Evolutionary conservation across 2,113 vertebrate genomes (phyloP).

Genomic region (Indri indri): DNA sequence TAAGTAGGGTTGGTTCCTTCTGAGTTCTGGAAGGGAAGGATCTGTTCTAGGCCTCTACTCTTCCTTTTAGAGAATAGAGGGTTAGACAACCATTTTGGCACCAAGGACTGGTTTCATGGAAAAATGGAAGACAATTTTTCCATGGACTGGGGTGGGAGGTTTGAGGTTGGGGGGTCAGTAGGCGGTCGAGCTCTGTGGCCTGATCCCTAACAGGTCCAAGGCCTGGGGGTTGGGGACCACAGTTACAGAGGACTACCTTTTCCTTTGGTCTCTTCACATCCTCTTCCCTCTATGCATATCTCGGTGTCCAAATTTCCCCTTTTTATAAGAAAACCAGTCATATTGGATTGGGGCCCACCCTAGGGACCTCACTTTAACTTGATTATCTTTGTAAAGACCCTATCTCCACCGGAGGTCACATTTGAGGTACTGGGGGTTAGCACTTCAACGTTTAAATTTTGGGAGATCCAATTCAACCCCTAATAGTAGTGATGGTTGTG

Average conservation of each 20-base stretch:
- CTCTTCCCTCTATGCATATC: not conserved
- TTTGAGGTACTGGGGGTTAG: not conserved
- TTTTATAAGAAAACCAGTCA: not conserved
- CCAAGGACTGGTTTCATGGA: too few relatives aligned
- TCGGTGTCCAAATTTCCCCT: not conserved
- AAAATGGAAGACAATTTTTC: too few relatives aligned
- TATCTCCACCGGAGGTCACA: not conserved
- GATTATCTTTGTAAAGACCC: not conserved
- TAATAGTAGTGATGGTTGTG: not conserved
- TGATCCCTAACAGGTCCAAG: too few relatives aligned
- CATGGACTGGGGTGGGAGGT: too few relatives aligned
- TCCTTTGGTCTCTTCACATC: not conserved
- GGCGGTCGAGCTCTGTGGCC: too few relatives aligned
- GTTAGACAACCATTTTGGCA: too few relatives aligned
- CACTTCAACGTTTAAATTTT: not conserved
- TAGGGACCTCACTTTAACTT: not conserved
- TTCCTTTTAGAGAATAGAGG: not conserved
- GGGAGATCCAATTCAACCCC: not conserved
- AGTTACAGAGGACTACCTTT: not conserved
- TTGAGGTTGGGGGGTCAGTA: too few relatives aligned
- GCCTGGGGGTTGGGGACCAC: too few relatives aligned
- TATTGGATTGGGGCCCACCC: not conserved
- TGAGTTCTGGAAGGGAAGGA: not conserved
- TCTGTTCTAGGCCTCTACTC: not conserved
- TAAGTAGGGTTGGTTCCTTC: not conserved